Evolutionary conservation across 1,140 invertebrate genomes (phyloP), one percentile per base, ranked within the genome.

Genomic region (Trichomalopsis sarcophagae): DNA sequence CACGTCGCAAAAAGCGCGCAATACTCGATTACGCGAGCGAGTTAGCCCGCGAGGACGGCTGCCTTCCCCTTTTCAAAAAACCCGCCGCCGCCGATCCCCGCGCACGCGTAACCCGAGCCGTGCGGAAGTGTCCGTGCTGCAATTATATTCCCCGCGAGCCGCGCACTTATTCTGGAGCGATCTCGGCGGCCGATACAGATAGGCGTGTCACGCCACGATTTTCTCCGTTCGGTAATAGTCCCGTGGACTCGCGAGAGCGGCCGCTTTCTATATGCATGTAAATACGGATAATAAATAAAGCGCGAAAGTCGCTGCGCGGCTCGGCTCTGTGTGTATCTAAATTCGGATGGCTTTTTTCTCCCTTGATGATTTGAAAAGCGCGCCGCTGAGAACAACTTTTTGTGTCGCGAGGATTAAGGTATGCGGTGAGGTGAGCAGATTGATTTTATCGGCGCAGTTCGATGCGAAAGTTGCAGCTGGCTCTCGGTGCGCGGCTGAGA

Each of bases 261-360:
- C 75, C n/a, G 75, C 75, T 77, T 77, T 77, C 75, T 77, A 77
- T 50, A 77, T 77, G 75, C 75, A 77, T 77, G 44, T 77, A 50
- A 77, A 77, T 77, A 44, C 17, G 21, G 75, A 50, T 77, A 79
- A 62, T 79, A 62, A 30, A 40, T 62, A 40, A 62, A 66, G 17
- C n/a, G 50, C 23, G 55, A 62, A 62, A 62, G 55, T 62, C 55
- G 21, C 21, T 5, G 40, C 40, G 40, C 6, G 40, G 40, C 40
- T 44, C 40, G 40, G 40, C 40, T 40, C 36, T 44, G 10, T 44
- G 2, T 62, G 21, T 62, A 62, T n/a, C 55, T 21, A n/a, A 62
- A 62, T 62, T 62, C 55, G 55, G 55, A 21, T 21, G 21, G 40
- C 40, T 5, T 44, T 44, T 44, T 44, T 44, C 9, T 0, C 40